Percentiles rank a stretch among this genome's conserved stretches.
Conservation (phyloP, 2,113 vertebrate species). For the Larimichthys polyactis region DNA sequence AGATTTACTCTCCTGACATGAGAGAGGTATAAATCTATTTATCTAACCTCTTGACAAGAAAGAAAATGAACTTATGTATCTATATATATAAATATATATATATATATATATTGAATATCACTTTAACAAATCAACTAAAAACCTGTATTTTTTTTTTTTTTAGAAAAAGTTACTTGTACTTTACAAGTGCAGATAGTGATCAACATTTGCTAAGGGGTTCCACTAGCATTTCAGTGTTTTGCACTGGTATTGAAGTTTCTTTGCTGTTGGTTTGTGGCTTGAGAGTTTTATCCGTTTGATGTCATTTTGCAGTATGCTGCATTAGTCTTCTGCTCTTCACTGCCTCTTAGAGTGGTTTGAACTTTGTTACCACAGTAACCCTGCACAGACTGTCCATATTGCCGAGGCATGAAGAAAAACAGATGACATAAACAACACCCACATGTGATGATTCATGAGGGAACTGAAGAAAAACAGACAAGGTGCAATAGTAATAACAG, state of each 20-base stretch:
- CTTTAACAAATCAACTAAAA: background rate
- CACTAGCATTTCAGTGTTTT: background rate
- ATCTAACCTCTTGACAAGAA: background rate
- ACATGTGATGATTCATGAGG: conserved; percentile 57
- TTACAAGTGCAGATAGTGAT: background rate
- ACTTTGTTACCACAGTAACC: conserved; percentile 62
- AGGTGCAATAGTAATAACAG: conserved; percentile 30
- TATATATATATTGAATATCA: background rate
- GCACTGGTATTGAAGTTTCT: background rate
- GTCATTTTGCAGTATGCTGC: conserved; percentile 6
- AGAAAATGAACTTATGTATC: background rate
- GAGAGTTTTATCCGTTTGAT: conserved; percentile 36
- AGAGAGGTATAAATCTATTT: background rate
- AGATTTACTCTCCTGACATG: background rate
- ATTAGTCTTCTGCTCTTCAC: conserved; percentile 31
- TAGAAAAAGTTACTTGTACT: background rate
- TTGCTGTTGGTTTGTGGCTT: conserved; percentile 1
- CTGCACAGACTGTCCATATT: conserved; percentile 31
- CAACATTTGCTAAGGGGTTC: background rate
- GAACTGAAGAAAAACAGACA: conserved; percentile 14
- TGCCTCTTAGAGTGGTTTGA: conserved; percentile 29
- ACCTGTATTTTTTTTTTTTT: too few relatives aligned
- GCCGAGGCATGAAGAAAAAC: conserved; percentile 41
- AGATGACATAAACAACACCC: conserved; percentile 56
- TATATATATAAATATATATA: too few relatives aligned